Percentiles rank a stretch among this genome's conserved stretches.
These are phyloP conservation scores for Carettochelys insculpta DNA, from an alignment of 2,113 vertebrate species.

Conservation along the genomic window DNA sequence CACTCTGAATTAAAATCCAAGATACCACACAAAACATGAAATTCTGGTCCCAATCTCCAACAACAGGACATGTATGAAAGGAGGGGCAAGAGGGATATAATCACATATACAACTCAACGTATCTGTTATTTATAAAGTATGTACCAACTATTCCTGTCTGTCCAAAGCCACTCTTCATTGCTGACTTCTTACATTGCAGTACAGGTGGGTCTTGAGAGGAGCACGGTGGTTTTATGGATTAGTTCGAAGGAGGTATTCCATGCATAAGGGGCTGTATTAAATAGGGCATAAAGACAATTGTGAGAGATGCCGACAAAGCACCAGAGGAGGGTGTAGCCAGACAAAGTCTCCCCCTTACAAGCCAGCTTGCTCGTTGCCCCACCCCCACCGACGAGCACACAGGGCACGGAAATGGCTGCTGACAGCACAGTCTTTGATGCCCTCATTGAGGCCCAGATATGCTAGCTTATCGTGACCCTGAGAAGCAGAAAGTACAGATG, in stretches of 20 bases:
- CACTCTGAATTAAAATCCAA: not conserved
- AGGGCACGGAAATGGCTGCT: too few relatives aligned
- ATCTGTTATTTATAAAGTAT: not conserved
- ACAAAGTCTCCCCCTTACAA: too few relatives aligned
- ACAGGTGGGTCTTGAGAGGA: not conserved
- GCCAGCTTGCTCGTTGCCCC: too few relatives aligned
- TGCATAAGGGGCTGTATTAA: not conserved
- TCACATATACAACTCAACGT: not conserved
- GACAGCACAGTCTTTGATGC: too few relatives aligned
- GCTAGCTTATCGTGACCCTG: too few relatives aligned
- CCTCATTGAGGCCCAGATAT: too few relatives aligned
- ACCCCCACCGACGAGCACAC: too few relatives aligned
- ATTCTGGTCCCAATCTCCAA: not conserved
- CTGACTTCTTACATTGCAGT: too few relatives aligned
- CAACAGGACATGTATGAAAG: not conserved
- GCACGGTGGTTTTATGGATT: not conserved
- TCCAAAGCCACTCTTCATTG: not conserved
- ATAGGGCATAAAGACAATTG: not conserved
- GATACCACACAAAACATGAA: not conserved
- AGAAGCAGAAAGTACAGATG: too few relatives aligned
- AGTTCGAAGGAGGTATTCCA: not conserved
- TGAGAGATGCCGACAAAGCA: not conserved
- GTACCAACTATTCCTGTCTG: not conserved
- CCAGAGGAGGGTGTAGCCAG: too few relatives aligned
- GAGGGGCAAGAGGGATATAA: not conserved